phyloP scores from a whole-genome alignment of 2,888 invertebrate species.

The Drosophila imparisetae region DNA sequence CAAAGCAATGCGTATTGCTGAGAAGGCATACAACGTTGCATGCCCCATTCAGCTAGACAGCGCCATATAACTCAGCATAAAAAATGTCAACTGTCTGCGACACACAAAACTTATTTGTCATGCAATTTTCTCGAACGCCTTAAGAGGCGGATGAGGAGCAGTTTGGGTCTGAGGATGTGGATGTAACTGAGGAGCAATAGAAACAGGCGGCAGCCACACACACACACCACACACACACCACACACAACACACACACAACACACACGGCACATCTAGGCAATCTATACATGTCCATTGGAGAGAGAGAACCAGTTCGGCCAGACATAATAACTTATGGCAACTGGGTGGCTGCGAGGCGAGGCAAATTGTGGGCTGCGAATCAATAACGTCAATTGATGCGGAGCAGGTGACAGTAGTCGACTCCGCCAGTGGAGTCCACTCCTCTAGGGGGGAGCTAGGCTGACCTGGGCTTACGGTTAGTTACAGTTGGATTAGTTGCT shows the following conservation, averaged over 20 bases:
- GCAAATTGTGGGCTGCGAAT: slow-evolving; percentile 74
- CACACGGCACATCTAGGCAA: slow-evolving; percentile 59
- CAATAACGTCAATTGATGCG: slow-evolving; percentile 73
- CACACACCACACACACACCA: neutral
- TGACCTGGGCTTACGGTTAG: slow-evolving; percentile 64
- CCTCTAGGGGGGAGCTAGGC: slow-evolving; percentile 25
- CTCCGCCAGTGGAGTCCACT: slow-evolving; percentile 1
- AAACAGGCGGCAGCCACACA: slow-evolving; percentile 19
- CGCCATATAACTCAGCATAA: slow-evolving; percentile 73
- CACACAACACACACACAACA: slow-evolving; percentile 37
- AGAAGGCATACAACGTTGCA: slow-evolving; percentile 32
- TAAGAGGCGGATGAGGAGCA: slow-evolving; percentile 53
- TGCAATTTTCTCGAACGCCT: slow-evolving; percentile 77
- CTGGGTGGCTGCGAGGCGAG: slow-evolving; percentile 61
- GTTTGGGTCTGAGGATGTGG: slow-evolving; percentile 6
- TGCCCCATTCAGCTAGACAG: slow-evolving; percentile 57
- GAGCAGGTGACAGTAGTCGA: slow-evolving; percentile 64
- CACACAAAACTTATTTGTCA: slow-evolving; percentile 79
- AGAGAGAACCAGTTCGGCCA: slow-evolving; percentile 63
- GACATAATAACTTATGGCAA: slow-evolving; percentile 77
- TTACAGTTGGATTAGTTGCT: slow-evolving; percentile 56
- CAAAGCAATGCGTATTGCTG: slow-evolving; percentile 34
- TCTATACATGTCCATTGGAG: slow-evolving; percentile 64
- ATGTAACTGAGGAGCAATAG: slow-evolving; percentile 18
- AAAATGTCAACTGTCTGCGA: slow-evolving; percentile 78